A percentile compares a stretch with the other conserved stretches of the same genome.
These are phyloP conservation scores for Xestia xanthographa DNA, from an alignment of 2,888 invertebrate genomes.

Conservation along the genomic window DNA sequence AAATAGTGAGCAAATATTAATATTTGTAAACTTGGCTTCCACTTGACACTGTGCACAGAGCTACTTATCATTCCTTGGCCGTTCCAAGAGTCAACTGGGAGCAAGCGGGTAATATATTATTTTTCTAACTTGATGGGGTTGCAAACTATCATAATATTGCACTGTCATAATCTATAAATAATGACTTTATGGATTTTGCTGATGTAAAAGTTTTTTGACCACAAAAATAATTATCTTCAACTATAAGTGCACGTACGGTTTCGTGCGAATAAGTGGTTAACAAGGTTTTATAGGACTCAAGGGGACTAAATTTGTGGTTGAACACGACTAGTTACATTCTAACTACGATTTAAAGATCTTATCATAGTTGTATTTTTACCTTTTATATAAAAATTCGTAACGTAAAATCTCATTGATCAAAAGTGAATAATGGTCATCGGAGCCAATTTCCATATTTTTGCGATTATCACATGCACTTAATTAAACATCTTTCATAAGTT, in stretches of 20 bases:
- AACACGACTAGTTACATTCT: neutral
- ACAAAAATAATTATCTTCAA: neutral
- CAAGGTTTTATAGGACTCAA: neutral
- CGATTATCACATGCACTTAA: neutral
- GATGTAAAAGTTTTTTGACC: neutral
- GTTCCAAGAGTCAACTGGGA: constrained; percentile 53
- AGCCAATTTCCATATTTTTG: neutral
- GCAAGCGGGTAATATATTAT: constrained; percentile 46
- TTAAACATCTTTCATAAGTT: neutral
- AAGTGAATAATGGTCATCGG: neutral
- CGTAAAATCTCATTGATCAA: neutral
- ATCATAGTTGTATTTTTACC: neutral
- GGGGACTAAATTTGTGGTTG: no score
- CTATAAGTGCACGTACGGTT: constrained; percentile 9
- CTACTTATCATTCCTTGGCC: constrained; percentile 54
- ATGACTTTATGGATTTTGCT: constrained; percentile 2
- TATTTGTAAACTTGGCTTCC: constrained; percentile 31
- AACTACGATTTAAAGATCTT: constrained; percentile 6
- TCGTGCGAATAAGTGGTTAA: neutral
- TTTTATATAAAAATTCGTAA: neutral
- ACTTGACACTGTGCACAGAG: constrained; percentile 25
- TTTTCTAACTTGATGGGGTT: constrained; percentile 37
- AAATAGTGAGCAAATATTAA: constrained; percentile 30
- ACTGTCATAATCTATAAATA: constrained; percentile 39
- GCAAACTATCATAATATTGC: constrained; percentile 48